Percentiles rank a stretch among this genome's conserved stretches.
phyloP scores from a whole-genome alignment of 1,140 invertebrate species.

The Ceratina australensis region DNA sequence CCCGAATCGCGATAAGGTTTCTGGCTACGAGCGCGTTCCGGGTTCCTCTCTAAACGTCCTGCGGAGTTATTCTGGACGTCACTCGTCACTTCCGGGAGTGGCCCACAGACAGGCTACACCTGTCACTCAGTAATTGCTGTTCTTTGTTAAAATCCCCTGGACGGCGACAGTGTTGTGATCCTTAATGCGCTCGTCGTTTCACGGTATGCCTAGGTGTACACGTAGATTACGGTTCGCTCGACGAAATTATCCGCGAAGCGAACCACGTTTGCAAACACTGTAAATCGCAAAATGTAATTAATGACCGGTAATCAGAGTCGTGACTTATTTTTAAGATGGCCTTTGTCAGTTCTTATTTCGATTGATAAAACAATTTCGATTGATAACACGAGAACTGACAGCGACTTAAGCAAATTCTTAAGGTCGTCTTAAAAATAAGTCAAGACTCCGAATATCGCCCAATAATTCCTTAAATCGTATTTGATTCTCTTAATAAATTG shows the following conservation, averaged over 20 bases:
- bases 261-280: not conserved
- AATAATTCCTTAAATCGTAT: not conserved
- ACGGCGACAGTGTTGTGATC: not conserved
- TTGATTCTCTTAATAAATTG: conserved; percentile 13
- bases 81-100: conserved; percentile 67
- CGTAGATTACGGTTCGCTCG: not conserved
- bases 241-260: not conserved
- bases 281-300: too few species aligned
- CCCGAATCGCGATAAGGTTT: conserved; percentile 74
- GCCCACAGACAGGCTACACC: conserved; percentile 50
- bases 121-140: conserved; percentile 50
- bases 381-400: too few species aligned
- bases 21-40: conserved; percentile 65
- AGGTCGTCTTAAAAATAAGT: too few species aligned
- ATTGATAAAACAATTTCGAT: too few species aligned
- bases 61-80: conserved; percentile 71
- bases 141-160: conserved; percentile 15
- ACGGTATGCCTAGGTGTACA: too few species aligned
- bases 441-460: too few species aligned
- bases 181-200: not conserved
- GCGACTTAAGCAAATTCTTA: too few species aligned
- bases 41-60: conserved; percentile 63
- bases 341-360: too few species aligned
- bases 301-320: too few species aligned
- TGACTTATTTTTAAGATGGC: too few species aligned